A percentile compares a stretch with the other conserved stretches of the same genome.
Conservation (phyloP, 2,113 vertebrate species). For the Plecturocebus donacophilus region DNA sequence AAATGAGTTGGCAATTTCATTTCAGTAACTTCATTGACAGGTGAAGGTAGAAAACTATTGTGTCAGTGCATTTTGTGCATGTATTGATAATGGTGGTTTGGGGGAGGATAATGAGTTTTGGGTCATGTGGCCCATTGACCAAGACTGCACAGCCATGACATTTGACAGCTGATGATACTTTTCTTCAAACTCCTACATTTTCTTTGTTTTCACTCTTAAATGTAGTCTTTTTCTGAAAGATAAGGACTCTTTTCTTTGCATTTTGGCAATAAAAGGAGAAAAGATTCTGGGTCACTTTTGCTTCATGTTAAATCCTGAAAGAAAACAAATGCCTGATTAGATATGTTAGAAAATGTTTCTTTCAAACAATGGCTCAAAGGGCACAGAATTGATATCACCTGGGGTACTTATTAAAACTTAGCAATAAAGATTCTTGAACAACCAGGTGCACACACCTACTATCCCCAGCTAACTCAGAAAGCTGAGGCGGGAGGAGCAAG, state of each 20-base stretch:
- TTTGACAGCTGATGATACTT: background rate
- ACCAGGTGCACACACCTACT: too few species aligned
- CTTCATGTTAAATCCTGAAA: background rate
- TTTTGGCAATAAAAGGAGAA: background rate
- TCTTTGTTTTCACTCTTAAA: background rate
- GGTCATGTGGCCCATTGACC: background rate
- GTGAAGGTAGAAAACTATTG: background rate
- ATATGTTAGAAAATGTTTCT: background rate
- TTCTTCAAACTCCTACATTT: background rate
- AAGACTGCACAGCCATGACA: background rate
- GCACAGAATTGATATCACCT: background rate
- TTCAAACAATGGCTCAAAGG: background rate
- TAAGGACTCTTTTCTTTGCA: background rate
- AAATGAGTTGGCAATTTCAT: background rate
- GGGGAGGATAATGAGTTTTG: background rate
- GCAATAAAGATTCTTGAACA: background rate
- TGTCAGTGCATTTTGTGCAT: background rate
- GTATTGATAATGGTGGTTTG: background rate
- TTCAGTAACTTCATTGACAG: background rate
- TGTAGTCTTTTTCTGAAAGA: background rate
- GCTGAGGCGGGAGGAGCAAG: too few species aligned
- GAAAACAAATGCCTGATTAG: background rate
- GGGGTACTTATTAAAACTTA: background rate
- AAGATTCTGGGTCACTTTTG: background rate
- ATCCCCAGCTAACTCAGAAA: too few species aligned